phyloP scores from a whole-genome alignment of 2,797 vertebrate genomes.

The Myotis pilosus region DNA sequence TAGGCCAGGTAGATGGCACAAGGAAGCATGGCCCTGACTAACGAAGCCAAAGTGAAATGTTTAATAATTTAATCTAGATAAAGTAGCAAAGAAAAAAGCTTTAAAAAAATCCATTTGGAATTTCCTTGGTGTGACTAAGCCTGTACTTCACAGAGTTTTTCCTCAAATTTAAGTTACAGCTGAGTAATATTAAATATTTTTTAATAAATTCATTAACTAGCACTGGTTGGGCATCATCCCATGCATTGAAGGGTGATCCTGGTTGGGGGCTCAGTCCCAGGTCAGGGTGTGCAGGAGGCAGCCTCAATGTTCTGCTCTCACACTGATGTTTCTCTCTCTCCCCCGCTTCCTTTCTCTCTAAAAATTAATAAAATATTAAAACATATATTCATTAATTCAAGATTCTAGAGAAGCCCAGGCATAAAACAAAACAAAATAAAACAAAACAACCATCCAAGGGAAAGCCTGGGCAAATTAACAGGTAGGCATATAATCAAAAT shows the following conservation, averaged over 20 bases:
- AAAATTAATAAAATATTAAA: neutral
- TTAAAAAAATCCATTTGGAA: constrained; percentile 4
- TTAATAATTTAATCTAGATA: neutral
- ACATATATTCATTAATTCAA: neutral
- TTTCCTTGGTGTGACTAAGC: neutral
- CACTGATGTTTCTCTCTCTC: neutral
- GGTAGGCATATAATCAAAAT: neutral
- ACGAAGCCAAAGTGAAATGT: neutral
- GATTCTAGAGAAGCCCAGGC: neutral
- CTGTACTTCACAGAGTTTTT: neutral
- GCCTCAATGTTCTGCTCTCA: neutral
- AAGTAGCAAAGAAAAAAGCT: neutral
- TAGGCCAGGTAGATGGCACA: neutral
- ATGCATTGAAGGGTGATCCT: neutral
- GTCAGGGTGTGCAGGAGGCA: neutral
- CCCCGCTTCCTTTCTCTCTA: neutral
- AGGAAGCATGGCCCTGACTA: neutral
- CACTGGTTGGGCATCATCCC: neutral
- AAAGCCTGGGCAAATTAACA: neutral
- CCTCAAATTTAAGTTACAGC: neutral
- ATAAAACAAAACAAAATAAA: too few species aligned
- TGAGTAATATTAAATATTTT: neutral
- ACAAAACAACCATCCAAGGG: neutral
- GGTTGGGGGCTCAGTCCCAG: neutral
- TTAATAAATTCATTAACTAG: too few species aligned